A percentile compares a stretch with the other conserved stretches of the same genome.
phyloP scores from a whole-genome alignment of 2,113 vertebrate genomes.

The Corynorhinus townsendii region DNA sequence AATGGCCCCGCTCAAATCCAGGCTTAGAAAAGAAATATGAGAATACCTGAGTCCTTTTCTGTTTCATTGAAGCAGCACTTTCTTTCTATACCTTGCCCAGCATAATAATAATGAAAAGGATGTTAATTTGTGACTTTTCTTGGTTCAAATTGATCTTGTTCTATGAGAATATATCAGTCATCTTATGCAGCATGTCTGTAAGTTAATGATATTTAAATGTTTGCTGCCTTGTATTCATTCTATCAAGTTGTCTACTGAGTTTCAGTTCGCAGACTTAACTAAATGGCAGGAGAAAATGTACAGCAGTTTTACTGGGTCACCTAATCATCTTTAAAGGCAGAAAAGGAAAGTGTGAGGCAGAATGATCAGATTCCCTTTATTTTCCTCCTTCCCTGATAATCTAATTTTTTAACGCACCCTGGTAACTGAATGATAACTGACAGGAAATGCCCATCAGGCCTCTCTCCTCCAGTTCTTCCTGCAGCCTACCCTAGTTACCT shows the following conservation, averaged over 20 bases:
- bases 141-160: not conserved
- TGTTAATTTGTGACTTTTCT: constrained; percentile 19
- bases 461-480: too few relatives aligned
- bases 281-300: not conserved
- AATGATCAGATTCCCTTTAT: not conserved
- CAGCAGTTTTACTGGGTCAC: not conserved
- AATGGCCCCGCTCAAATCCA: constrained; percentile 21
- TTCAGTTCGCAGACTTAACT: not conserved
- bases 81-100: constrained; percentile 21
- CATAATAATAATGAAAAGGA: not conserved
- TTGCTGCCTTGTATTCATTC: not conserved
- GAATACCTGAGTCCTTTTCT: constrained; percentile 41
- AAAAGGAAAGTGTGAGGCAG: not conserved
- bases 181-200: not conserved
- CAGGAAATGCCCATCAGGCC: not conserved
- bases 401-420: not conserved
- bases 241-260: not conserved
- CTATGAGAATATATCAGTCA: not conserved
- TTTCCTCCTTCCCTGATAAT: not conserved
- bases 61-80: constrained; percentile 31
- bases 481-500: too few relatives aligned
- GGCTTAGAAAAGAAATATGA: constrained; percentile 46
- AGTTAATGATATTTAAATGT: not conserved
- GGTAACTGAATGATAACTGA: not conserved
- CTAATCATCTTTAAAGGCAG: not conserved